Base-by-base conservation (phyloP, 2,797 vertebrate genomes). In the Onychomys arenicola region DNA sequence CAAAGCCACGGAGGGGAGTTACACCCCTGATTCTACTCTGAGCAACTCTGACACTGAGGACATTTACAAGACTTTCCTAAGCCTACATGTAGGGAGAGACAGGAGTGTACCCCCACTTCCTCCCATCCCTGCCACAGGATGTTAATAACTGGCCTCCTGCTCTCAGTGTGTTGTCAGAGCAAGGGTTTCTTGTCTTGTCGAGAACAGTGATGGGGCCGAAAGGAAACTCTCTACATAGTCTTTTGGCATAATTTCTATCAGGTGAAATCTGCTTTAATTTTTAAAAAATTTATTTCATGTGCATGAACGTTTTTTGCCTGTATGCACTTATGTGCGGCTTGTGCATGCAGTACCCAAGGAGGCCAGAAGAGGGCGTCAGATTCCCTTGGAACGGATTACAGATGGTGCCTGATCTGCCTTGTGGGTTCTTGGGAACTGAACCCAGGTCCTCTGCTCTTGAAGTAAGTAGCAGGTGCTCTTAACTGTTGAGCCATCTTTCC, bases 211-310 rank as follows among this genome's bases (percentile, higher is more conserved):
- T 0, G 67, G 73, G 6, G 5, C 29, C 52, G 83, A 40, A 67
- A 57, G 29, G 29, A 71, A 93, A 57, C 40, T 55, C 27, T 27
- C 6, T 63, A n/a, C 63, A 52, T 46, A 73, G 32, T 32, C 11
- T 61, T 90, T 43, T 77, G 43, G 55, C 75, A 6, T 14, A 34
- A 29, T 93, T 94, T 95, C n/a, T 29, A 83, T 93, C 6, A 73
- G 25, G 32, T 83, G 37, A 90, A 93, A 91, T 77, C 37, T 57
- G 89, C 89, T 78, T 65, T 52, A 34, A 84, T 10, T 86, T 86
- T 52, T 52, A 69, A 67, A 85, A 69, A 67, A 52, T 25, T 27
- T 71, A 71, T 69, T 71, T 87, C 46, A n/a, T 75, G 71, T 75
- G 37, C 43, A 43, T 40, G 40, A 75, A 75, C 9, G 5, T 63